phyloP scores from a whole-genome alignment of 2,113 vertebrate species.

The Percina caprodes region DNA sequence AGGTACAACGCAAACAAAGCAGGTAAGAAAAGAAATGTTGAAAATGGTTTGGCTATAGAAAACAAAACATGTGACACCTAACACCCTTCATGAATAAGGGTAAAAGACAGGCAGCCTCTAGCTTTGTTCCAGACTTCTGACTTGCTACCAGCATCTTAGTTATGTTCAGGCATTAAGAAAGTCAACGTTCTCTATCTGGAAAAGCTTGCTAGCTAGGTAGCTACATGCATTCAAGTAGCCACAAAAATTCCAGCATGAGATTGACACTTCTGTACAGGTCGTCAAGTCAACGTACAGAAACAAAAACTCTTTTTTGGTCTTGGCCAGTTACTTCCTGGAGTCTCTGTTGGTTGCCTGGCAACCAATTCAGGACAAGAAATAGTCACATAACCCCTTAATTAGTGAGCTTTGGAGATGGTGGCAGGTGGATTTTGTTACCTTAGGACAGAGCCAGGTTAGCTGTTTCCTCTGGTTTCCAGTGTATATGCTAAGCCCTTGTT shows the following conservation, averaged over 20 bases:
- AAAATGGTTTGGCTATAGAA: background rate
- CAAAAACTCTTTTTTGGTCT: background rate
- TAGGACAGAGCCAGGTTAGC: background rate
- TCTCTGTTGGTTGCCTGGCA: background rate
- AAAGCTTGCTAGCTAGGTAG: too few species aligned
- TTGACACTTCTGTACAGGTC: background rate
- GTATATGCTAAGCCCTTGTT: too few species aligned
- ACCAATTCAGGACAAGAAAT: background rate
- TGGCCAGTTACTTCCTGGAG: background rate
- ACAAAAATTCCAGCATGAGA: background rate
- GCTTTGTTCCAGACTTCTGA: background rate
- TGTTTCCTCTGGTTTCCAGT: too few species aligned
- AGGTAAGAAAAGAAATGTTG: background rate
- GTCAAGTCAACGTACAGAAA: background rate
- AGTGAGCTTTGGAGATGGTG: background rate
- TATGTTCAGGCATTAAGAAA: background rate
- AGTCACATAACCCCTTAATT: background rate
- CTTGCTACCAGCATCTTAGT: background rate
- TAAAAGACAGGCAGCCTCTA: background rate
- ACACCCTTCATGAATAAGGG: conserved; percentile 2
- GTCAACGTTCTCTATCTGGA: background rate
- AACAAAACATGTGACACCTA: conserved; percentile 1
- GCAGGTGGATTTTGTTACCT: background rate
- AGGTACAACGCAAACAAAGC: background rate
- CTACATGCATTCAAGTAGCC: background rate